phyloP scores from a whole-genome alignment of 2,113 vertebrate genomes.

The Hylia prasina region DNA sequence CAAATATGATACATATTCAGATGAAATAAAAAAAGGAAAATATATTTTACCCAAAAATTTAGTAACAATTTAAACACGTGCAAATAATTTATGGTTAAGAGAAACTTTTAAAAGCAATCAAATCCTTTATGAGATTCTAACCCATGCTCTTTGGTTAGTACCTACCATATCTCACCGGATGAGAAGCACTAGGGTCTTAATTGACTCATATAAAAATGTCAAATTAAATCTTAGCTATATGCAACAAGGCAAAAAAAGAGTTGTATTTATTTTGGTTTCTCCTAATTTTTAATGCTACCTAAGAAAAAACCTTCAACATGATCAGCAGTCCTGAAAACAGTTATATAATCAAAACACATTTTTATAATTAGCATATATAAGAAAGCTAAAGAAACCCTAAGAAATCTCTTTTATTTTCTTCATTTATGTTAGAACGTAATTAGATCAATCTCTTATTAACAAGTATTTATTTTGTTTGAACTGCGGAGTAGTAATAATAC shows the following conservation, averaged over 20 bases:
- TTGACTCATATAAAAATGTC: neutral
- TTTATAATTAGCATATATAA: neutral
- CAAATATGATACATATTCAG: neutral
- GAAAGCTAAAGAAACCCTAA: neutral
- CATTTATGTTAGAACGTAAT: neutral
- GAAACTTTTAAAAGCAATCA: neutral
- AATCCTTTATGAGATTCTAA: neutral
- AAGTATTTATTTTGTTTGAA: neutral
- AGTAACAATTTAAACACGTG: neutral
- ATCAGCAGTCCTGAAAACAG: neutral
- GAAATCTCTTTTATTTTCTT: neutral
- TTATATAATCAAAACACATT: neutral
- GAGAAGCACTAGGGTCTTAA: neutral
- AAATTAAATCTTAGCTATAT: neutral
- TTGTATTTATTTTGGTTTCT: neutral
- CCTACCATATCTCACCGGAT: neutral
- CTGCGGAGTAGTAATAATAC: neutral
- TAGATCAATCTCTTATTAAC: neutral
- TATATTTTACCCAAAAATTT: neutral
- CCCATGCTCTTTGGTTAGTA: neutral
- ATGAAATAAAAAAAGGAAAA: neutral
- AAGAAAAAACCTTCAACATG: neutral
- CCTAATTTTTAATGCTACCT: neutral
- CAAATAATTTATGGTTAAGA: neutral
- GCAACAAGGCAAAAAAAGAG: neutral